A percentile compares a stretch with the other conserved stretches of the same genome.
These are phyloP conservation scores for Colletes gigas DNA, from an alignment of 1,140 invertebrate genomes.

Conservation along the genomic window DNA sequence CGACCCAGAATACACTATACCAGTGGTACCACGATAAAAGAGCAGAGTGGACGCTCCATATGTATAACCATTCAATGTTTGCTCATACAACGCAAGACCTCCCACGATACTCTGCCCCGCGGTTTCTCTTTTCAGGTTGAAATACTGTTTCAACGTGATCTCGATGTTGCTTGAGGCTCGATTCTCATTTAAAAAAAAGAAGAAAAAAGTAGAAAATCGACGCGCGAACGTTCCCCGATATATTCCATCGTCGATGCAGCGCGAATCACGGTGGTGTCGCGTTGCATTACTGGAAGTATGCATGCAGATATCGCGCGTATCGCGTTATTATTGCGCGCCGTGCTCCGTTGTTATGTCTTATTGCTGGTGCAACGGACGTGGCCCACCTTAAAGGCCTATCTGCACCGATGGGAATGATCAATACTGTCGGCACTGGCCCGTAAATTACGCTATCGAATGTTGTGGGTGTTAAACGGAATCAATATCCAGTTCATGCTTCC, in stretches of 20 bases:
- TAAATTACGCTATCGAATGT: too few species aligned
- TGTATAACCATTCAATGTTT: not conserved
- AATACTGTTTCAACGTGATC: not conserved
- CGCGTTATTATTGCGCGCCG: constrained; percentile 20
- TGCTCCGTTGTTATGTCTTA: constrained; percentile 34
- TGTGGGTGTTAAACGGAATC: too few species aligned
- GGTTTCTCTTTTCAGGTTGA: not conserved
- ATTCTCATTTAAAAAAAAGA: not conserved
- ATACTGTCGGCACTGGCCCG: too few species aligned
- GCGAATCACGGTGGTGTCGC: too few species aligned
- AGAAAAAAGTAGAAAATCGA: too few species aligned
- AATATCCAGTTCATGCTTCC: too few species aligned
- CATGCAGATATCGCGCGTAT: constrained; percentile 11
- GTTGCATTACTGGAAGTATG: not conserved
- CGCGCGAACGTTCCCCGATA: not conserved
- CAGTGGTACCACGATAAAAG: not conserved
- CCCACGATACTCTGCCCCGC: not conserved
- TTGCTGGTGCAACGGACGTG: not conserved
- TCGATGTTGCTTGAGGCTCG: too few species aligned
- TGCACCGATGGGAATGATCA: too few species aligned
- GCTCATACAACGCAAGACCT: not conserved
- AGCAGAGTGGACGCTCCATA: not conserved
- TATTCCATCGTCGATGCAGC: too few species aligned
- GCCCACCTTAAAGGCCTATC: constrained; percentile 22
- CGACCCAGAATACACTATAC: too few species aligned